These are phyloP conservation scores for Phthorimaea operculella DNA, from an alignment of 1,140 invertebrate genomes.

Conservation along the genomic window DNA sequence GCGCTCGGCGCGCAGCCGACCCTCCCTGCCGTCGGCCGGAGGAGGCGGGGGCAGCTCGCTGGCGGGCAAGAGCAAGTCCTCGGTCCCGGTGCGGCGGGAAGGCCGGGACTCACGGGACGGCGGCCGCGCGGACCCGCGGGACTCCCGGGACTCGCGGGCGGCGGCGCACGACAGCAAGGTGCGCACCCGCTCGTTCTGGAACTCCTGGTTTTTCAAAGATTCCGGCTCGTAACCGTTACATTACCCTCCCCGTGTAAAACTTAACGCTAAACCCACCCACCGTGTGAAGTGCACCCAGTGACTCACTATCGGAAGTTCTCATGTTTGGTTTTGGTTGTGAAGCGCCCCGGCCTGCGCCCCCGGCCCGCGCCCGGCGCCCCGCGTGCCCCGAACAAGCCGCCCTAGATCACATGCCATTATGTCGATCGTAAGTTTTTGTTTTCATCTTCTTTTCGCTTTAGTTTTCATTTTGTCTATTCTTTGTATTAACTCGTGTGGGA, in stretches of 20 bases:
- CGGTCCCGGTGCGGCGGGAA: conserved; percentile 44
- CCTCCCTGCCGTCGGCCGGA: conserved; percentile 10
- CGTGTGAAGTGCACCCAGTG: conserved; percentile 51
- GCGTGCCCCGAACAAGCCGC: no score
- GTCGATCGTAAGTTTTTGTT: conserved; percentile 66
- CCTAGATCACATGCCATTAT: conserved; percentile 60
- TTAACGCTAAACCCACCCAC: conserved; percentile 34
- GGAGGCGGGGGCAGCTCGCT: conserved; percentile 27
- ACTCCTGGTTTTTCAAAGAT: conserved; percentile 46
- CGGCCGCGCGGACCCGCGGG: conserved; percentile 12
- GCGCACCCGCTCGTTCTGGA: conserved; percentile 50
- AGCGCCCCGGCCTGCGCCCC: conserved; percentile 20
- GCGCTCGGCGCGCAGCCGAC: conserved; percentile 42
- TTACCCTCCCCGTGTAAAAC: conserved; percentile 17
- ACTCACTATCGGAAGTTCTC: conserved; percentile 25
- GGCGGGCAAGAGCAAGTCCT: conserved; percentile 38
- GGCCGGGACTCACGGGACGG: no score
- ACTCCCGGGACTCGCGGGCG: conserved; percentile 22
- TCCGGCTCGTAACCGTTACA: conserved; percentile 29
- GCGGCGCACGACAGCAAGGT: conserved; percentile 43
- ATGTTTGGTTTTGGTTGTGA: conserved; percentile 23
- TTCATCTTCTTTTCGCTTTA: conserved; percentile 31
- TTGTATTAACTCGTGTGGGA: no score
- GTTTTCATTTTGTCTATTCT: conserved; percentile 8
- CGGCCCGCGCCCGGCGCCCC: conserved; percentile 12